phyloP scores from a whole-genome alignment of 2,888 invertebrate species.

The Tubiluchus corallicola region DNA sequence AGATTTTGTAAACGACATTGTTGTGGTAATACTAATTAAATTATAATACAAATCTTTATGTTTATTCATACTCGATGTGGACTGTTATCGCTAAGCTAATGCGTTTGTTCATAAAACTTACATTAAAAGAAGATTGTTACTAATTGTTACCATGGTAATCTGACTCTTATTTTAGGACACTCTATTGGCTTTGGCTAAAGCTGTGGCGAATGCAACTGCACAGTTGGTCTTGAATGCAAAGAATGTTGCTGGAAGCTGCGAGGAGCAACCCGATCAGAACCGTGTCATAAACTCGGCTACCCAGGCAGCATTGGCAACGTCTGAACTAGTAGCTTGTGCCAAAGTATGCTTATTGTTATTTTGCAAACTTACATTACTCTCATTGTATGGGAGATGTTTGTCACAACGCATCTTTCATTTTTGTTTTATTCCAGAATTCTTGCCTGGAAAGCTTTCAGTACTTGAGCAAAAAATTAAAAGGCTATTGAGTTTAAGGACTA shows the following conservation, averaged over 20 bases:
- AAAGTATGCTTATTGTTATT: slow-evolving; percentile 39
- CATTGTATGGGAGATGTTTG: too few species aligned
- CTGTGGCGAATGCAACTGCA: slow-evolving; percentile 93
- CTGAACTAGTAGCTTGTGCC: slow-evolving; percentile 89
- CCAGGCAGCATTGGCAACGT: slow-evolving; percentile 87
- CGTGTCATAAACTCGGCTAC: slow-evolving; percentile 85
- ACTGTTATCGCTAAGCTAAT: too few species aligned
- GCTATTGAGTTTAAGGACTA: too few species aligned
- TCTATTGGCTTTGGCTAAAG: slow-evolving; percentile 78
- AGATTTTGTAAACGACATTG: too few species aligned
- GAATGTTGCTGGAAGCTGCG: slow-evolving; percentile 70
- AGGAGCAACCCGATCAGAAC: slow-evolving; percentile 61
- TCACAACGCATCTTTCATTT: too few species aligned
- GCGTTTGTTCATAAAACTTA: too few species aligned
- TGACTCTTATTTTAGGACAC: slow-evolving; percentile 42
- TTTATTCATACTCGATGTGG: too few species aligned
- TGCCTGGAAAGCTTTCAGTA: too few species aligned
- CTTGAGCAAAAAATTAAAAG: too few species aligned
- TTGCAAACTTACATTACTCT: neutral
- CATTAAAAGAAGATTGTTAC: neutral
- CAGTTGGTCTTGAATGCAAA: slow-evolving; percentile 87
- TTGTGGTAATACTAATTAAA: too few species aligned
- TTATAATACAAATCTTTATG: too few species aligned
- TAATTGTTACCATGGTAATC: slow-evolving; percentile 21
- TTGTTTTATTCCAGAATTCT: too few species aligned